phyloP scores from a whole-genome alignment of 2,797 vertebrate genomes.

The Enteromius viviparus region DNA sequence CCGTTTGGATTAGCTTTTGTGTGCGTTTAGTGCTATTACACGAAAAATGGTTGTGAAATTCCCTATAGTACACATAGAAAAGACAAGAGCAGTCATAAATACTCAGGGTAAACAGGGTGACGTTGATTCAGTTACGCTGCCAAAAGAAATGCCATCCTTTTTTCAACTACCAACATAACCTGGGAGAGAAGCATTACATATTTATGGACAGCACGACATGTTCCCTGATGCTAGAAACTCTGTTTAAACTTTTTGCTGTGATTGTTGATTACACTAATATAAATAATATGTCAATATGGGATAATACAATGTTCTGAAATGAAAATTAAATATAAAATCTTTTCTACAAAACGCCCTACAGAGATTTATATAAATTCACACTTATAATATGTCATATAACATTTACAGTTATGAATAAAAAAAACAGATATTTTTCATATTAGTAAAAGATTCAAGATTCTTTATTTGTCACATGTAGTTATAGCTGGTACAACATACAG shows the following conservation, averaged over 20 bases:
- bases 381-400: not conserved
- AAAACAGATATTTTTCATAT: not conserved
- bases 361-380: not conserved
- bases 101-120: not conserved
- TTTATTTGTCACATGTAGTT: no score
- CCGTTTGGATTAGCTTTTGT: conserved; percentile 30
- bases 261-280: not conserved
- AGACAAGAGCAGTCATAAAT: not conserved
- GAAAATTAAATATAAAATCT: not conserved
- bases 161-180: not conserved
- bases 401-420: not conserved
- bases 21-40: conserved; percentile 38
- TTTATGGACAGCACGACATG: not conserved
- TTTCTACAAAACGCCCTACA: not conserved
- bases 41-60: not conserved
- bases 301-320: conserved; percentile 3
- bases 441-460: not conserved
- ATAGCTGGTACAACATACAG: no score
- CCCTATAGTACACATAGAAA: not conserved
- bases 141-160: not conserved
- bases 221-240: not conserved
- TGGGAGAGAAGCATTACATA: not conserved
- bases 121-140: not conserved
- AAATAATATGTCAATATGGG: not conserved
- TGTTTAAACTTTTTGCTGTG: not conserved